A percentile compares a stretch with the other conserved stretches of the same genome.
Conservation (phyloP, 2,888 invertebrate genomes). For the Andrena bucephala region DNA sequence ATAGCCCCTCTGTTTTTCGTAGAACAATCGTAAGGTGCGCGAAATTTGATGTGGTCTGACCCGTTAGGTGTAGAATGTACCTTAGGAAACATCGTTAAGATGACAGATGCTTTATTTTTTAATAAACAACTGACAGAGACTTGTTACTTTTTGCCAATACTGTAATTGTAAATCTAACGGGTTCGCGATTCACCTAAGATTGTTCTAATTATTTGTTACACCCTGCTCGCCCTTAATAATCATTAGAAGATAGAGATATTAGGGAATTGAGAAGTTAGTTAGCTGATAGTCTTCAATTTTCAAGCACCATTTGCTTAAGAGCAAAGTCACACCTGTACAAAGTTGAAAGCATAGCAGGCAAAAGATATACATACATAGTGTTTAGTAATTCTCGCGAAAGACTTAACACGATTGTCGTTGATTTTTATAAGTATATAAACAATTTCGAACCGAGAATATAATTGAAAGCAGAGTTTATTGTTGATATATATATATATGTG, state of each 20-base stretch:
- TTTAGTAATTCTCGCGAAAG: slow-evolving; percentile 12
- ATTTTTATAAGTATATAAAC: slow-evolving; percentile 11
- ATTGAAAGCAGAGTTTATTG: slow-evolving; percentile 27
- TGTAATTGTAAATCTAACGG: slow-evolving; percentile 29
- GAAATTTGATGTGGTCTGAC: slow-evolving; percentile 37
- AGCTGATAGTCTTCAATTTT: background rate
- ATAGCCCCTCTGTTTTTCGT: slow-evolving; percentile 26
- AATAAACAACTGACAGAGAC: slow-evolving; percentile 16
- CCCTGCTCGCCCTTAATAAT: slow-evolving; percentile 19
- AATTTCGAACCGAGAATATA: slow-evolving; percentile 12
- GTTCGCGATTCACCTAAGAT: slow-evolving; percentile 21
- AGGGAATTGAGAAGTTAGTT: slow-evolving; percentile 20
- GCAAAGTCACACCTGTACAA: slow-evolving; percentile 13
- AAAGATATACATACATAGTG: slow-evolving; percentile 2
- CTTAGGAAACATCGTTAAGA: background rate
- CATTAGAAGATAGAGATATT: slow-evolving; percentile 1
- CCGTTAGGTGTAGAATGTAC: slow-evolving; percentile 21
- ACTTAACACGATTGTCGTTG: slow-evolving; percentile 14
- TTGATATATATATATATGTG: slow-evolving; percentile 15
- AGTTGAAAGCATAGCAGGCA: slow-evolving; percentile 2
- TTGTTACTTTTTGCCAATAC: slow-evolving; percentile 18
- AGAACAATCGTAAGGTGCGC: slow-evolving; percentile 3
- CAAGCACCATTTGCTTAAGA: slow-evolving; percentile 14
- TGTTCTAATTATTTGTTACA: slow-evolving; percentile 17
- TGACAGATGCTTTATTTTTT: slow-evolving; percentile 48